phyloP scores from a whole-genome alignment of 1,140 invertebrate genomes.

The Pteromalus puparum region DNA sequence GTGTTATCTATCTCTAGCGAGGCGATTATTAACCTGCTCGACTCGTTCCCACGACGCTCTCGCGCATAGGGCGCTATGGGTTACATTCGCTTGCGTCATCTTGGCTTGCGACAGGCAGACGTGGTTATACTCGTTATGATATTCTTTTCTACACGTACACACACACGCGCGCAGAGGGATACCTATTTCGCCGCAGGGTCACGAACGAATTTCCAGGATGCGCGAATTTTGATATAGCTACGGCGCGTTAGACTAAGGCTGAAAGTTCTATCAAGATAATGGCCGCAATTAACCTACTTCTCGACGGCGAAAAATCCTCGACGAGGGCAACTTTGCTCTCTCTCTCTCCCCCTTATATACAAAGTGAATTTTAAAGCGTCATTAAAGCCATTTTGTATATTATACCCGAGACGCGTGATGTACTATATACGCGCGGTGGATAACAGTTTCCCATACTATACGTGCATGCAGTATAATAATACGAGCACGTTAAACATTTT shows the following conservation, averaged over 20 bases:
- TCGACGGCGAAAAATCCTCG: background rate
- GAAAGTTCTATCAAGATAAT: slow-evolving; percentile 1
- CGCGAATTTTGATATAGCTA: background rate
- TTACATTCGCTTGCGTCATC: background rate
- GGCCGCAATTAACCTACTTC: background rate
- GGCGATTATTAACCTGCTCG: slow-evolving; percentile 14
- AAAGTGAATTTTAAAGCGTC: slow-evolving; percentile 1
- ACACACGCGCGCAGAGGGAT: too few relatives aligned
- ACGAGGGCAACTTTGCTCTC: background rate
- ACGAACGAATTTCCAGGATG: background rate
- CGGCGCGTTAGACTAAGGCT: background rate
- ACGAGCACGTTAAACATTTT: background rate
- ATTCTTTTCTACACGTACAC: background rate
- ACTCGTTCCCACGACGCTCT: slow-evolving; percentile 4
- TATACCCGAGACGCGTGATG: background rate
- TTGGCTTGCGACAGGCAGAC: background rate
- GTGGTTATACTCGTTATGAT: background rate
- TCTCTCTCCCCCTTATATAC: background rate
- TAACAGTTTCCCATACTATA: background rate
- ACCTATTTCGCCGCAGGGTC: too few relatives aligned
- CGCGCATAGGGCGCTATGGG: background rate
- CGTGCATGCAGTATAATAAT: background rate
- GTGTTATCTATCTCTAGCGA: background rate
- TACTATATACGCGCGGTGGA: background rate
- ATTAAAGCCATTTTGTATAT: background rate